These are phyloP conservation scores for Trachelus tabidus DNA, from an alignment of 2,888 invertebrate species.

Conservation along the genomic window DNA sequence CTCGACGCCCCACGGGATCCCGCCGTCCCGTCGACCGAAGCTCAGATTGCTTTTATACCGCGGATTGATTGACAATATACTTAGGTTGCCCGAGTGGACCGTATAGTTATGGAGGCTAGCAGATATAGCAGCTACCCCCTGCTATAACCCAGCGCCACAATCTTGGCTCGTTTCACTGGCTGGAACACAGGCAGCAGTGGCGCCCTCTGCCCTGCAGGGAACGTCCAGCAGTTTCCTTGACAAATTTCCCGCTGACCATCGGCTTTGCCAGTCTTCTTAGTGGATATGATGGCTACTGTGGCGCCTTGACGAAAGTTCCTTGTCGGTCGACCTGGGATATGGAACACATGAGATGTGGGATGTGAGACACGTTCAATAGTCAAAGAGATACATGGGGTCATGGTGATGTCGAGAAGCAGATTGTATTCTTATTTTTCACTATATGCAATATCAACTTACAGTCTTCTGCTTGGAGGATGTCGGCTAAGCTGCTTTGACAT, in stretches of 20 bases:
- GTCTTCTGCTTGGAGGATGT: background rate
- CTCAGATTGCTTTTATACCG: conserved; percentile 65
- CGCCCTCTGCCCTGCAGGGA: background rate
- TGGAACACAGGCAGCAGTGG: background rate
- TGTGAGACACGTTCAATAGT: background rate
- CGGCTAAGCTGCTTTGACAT: background rate
- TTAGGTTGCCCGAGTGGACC: conserved; percentile 60
- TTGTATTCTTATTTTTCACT: background rate
- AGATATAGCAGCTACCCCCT: conserved; percentile 20
- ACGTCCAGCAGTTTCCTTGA: background rate
- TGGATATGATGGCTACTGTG: background rate
- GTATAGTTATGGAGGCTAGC: conserved; percentile 50
- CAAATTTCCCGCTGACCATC: background rate
- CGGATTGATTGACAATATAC: conserved; percentile 66
- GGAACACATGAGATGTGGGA: background rate
- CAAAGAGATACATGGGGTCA: background rate
- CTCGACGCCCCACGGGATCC: conserved; percentile 57
- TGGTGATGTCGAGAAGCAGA: background rate
- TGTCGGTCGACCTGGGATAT: background rate
- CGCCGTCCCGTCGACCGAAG: conserved; percentile 59
- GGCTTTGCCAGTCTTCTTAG: background rate
- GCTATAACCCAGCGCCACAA: conserved; percentile 5
- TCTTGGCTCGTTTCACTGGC: background rate
- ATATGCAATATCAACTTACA: background rate
- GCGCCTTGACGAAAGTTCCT: background rate